These are phyloP conservation scores for Meliscaeva auricollis DNA, from an alignment of 2,888 invertebrate species.

Conservation along the genomic window DNA sequence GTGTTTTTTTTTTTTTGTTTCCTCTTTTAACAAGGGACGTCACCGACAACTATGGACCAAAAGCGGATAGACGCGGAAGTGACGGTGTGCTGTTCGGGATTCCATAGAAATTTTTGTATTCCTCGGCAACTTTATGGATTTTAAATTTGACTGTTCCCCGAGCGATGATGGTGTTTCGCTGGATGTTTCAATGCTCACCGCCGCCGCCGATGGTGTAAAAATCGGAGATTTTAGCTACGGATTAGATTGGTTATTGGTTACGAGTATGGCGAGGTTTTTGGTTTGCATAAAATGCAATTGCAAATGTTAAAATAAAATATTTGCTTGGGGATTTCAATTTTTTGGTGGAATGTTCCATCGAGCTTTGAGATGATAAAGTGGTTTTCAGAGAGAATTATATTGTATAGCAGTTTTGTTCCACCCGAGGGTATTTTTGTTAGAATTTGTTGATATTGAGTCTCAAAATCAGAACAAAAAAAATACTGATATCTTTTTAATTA, in stretches of 20 bases:
- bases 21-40: constrained; percentile 14
- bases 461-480: no score
- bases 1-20: constrained; percentile 48
- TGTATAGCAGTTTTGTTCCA: no score
- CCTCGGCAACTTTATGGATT: constrained; percentile 19
- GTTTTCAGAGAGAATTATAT: no score
- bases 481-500: no score
- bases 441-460: no score
- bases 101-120: constrained; percentile 32
- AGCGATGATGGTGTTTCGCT: background rate
- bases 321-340: constrained; percentile 18
- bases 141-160: constrained; percentile 21
- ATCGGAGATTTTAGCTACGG: constrained; percentile 32
- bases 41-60: constrained; percentile 6
- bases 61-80: background rate
- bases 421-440: no score
- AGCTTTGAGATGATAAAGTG: background rate
- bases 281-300: constrained; percentile 13
- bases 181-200: background rate
- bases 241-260: constrained; percentile 37
- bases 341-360: background rate
- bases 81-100: background rate
- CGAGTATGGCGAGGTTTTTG: background rate
- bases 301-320: constrained; percentile 13
- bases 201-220: constrained; percentile 12